Base-by-base conservation (phyloP, 2,797 vertebrate species). In the Kryptolebias ocellatus region DNA sequence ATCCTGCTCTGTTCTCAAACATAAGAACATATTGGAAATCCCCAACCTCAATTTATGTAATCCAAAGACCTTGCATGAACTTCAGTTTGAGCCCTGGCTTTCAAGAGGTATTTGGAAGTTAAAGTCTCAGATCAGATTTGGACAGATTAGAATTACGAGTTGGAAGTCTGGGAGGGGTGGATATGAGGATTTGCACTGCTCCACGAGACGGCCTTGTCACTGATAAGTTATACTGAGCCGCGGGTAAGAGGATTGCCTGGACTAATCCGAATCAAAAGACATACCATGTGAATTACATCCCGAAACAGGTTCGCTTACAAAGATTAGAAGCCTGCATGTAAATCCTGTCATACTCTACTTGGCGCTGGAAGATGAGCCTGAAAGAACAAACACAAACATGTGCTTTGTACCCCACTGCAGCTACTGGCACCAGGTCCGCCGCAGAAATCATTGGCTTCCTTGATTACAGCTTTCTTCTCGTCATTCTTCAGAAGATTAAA, bases 271-370 rank as follows among this genome's bases (percentile, higher is more conserved):
- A 95, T 93, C 93, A 93, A 93, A 94, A 95, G 94, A 95, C 94
- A 94, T 91, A 94, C 94, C 93, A 94, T 94, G 93, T 94, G 95
- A 95, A 95, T 95, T 95, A 95, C 94, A 95, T 93, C 93, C 93
- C 88, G 90, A 95, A 95, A 95, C 95, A 94, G 94, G 93, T 95
- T 95, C 93, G 83, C 91, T 94, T 93, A 94, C 92, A 93, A 89
- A 94, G 91, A 94, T 94, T 94, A 93, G 92, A 86, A 91, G 91
- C 88, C 90, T 80, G 84, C 92, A 92, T 93, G 91, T 90, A 93
- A 94, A 94, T 94, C 93, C 92, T 91, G 92, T 93, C 92, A 90
- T 91, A 92, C 90, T 93, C 90, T 78, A 88, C 92, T 93, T 91
- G 86, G 88, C 76, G 61, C 87, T 74, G 83, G 72, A 92, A 90